A percentile compares a stretch with the other conserved stretches of the same genome.
phyloP scores from a whole-genome alignment of 1,140 invertebrate genomes.

The Fopius arisanus region DNA sequence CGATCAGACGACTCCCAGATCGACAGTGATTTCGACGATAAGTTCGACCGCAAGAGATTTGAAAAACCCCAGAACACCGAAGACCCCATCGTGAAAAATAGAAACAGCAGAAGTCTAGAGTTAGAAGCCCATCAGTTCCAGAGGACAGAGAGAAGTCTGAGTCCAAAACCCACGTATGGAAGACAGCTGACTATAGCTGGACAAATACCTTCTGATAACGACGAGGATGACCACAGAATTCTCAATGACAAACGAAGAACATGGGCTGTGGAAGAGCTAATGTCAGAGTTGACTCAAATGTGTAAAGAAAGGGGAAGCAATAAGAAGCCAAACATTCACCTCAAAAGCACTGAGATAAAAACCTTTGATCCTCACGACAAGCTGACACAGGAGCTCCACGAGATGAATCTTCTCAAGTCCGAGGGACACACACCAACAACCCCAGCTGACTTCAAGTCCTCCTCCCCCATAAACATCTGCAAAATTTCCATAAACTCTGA shows the following conservation, averaged over 20 bases:
- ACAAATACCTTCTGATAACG: slow-evolving; percentile 31
- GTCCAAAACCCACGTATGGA: slow-evolving; percentile 28
- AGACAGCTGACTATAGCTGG: slow-evolving; percentile 35
- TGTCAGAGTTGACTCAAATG: slow-evolving; percentile 52
- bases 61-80: slow-evolving; percentile 14
- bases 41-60: slow-evolving; percentile 16
- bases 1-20: slow-evolving; percentile 34
- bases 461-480: slow-evolving; percentile 27
- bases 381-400: slow-evolving; percentile 43
- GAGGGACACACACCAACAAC: slow-evolving; percentile 18
- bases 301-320: slow-evolving; percentile 32
- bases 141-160: slow-evolving; percentile 31
- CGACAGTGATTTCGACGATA: slow-evolving; percentile 30
- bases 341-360: slow-evolving; percentile 37
- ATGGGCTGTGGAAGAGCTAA: slow-evolving; percentile 58
- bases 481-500: slow-evolving; percentile 32
- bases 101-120: slow-evolving; percentile 34
- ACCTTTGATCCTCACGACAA: slow-evolving; percentile 39
- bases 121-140: slow-evolving; percentile 19
- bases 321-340: slow-evolving; percentile 33
- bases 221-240: slow-evolving; percentile 35
- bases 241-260: slow-evolving; percentile 55
- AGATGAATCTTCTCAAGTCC: slow-evolving; percentile 39
- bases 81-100: slow-evolving; percentile 2
- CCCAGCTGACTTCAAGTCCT: neutral